Conservation (phyloP, 2,113 vertebrate genomes). For the Campylorhamphus procurvoides region DNA sequence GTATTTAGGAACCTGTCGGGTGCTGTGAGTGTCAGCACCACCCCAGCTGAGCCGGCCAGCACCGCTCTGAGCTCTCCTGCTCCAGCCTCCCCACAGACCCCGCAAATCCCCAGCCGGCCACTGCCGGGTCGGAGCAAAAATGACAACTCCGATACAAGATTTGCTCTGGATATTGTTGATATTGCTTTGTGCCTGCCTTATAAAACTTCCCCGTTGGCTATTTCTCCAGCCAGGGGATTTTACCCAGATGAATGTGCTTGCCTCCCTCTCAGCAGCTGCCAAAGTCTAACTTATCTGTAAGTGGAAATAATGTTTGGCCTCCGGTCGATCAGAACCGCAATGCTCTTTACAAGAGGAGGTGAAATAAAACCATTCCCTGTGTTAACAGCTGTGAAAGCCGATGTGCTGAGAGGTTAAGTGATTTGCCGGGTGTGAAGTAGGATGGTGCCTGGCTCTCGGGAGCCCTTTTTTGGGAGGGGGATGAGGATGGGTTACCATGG, state of each 20-base stretch:
- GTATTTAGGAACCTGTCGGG: slow-evolving; percentile 36
- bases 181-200: slow-evolving; percentile 50
- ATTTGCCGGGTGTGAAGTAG: background rate
- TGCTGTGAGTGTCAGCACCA: slow-evolving; percentile 3
- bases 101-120: background rate
- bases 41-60: background rate
- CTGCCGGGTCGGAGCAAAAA: background rate
- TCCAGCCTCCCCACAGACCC: background rate
- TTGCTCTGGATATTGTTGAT: slow-evolving; percentile 58
- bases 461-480: background rate
- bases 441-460: background rate
- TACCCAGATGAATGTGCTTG: slow-evolving; percentile 32
- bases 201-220: slow-evolving; percentile 41
- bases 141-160: slow-evolving; percentile 26
- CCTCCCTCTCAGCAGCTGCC: background rate
- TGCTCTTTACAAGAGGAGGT: background rate
- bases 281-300: slow-evolving; percentile 32
- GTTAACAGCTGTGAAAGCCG: slow-evolving; percentile 7
- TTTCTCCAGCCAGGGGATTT: slow-evolving; percentile 45
- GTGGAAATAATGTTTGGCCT: slow-evolving; percentile 14
- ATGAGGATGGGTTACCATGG: background rate
- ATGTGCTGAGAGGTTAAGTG: slow-evolving; percentile 18
- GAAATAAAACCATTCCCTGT: background rate
- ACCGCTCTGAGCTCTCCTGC: background rate
- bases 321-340: background rate